phyloP scores from a whole-genome alignment of 2,113 vertebrate species.

The Empidonax alnorum region DNA sequence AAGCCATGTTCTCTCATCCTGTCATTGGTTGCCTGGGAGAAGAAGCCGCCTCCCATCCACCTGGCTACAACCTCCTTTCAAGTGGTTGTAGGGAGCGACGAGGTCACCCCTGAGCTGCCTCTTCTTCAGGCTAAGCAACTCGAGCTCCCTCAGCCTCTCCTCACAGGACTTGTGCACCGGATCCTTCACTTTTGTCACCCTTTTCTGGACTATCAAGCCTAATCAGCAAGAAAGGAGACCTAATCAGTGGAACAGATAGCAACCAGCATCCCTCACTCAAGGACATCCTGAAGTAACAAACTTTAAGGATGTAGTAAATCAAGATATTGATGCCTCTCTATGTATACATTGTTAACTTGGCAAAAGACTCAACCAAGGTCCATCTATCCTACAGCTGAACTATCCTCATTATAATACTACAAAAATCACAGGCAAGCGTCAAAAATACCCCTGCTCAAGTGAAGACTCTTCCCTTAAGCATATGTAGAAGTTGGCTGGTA shows the following conservation, averaged over 20 bases:
- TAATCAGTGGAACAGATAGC: background rate
- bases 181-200: background rate
- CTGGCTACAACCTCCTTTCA: background rate
- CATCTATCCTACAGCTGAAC: background rate
- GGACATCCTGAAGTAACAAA: background rate
- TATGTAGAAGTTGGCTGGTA: background rate
- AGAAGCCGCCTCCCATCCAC: background rate
- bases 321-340: background rate
- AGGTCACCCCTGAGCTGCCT: background rate
- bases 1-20: background rate
- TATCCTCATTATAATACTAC: background rate
- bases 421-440: background rate
- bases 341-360: background rate
- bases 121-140: background rate
- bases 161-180: background rate
- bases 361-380: background rate
- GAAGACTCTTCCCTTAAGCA: background rate
- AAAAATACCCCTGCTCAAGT: background rate
- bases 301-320: background rate
- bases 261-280: background rate
- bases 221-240: background rate
- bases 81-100: background rate
- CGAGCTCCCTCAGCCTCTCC: background rate
- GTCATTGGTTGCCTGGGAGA: background rate
- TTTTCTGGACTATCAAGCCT: background rate